phyloP scores from a whole-genome alignment of 2,888 invertebrate species.

The Agrochola litura region DNA sequence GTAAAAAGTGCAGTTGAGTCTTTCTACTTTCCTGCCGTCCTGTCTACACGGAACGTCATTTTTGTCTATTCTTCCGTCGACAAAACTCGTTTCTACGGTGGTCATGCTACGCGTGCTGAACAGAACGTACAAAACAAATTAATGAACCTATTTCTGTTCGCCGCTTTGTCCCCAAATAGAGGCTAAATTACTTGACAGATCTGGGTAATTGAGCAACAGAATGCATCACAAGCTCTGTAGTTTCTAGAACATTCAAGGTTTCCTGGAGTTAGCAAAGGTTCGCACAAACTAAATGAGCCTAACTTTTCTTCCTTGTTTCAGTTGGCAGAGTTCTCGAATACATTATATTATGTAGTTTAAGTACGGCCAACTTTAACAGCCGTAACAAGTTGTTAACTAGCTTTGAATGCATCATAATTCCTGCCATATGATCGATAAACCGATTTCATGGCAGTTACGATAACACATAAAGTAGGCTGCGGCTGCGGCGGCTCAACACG shows the following conservation, averaged over 20 bases:
- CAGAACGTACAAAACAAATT: conserved; percentile 10
- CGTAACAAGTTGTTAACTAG: conserved; percentile 56
- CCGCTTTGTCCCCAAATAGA: conserved; percentile 15
- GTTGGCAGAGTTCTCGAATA: conserved; percentile 12
- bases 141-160: conserved; percentile 6
- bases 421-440: conserved; percentile 52
- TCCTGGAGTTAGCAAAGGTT: conserved; percentile 17
- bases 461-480: conserved; percentile 36
- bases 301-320: conserved; percentile 28
- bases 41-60: too few relatives aligned
- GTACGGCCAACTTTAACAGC: conserved; percentile 33
- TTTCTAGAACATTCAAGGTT: conserved; percentile 37
- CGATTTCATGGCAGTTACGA: conserved; percentile 56
- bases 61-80: too few relatives aligned
- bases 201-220: conserved; percentile 32
- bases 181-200: conserved; percentile 26
- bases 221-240: neutral
- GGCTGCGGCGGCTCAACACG: conserved; percentile 9
- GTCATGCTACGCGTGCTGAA: too few relatives aligned
- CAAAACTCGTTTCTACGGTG: too few relatives aligned
- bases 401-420: conserved; percentile 53
- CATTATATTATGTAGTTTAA: conserved; percentile 13
- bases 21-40: too few relatives aligned
- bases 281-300: conserved; percentile 7
- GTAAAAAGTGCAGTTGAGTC: too few relatives aligned